Evolutionary conservation across 2,797 vertebrate species (phyloP), one percentile per base, ranked within the genome.

Genomic region (Microtus agrestis): DNA sequence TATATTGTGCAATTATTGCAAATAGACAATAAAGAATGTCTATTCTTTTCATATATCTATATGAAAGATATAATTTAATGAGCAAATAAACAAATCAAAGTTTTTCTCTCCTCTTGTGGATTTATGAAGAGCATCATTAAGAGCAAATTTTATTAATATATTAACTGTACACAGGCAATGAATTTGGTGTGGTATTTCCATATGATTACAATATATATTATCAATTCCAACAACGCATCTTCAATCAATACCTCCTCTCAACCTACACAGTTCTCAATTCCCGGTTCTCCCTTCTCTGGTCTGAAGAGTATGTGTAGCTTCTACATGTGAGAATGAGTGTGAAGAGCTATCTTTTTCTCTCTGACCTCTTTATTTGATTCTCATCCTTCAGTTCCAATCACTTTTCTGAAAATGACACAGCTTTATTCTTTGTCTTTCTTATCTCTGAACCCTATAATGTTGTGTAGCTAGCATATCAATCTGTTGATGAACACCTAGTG

Each of bases 11-110:
- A 71, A 89, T 81, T 46, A 56, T n/a, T 87, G 0, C 25, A 76
- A 95, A 31, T 43, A 78, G 0, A 77, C 73, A 37, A n/a, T 37
- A 95, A 95, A 91, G 12, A 88, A 88, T 59, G 3, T 81, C 34
- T 80, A 21, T 51, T 13, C 48, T 51, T 51, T 51, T 51, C 48
- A 51, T 51, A 51, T 51, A 19, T 6, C 40, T 27, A 46, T 9
- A n/a, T 69, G n/a, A 89, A 6, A 71, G 25, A 15, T 48, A 67
- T 17, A 92, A 78, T 27, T 74, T 63, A 95, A 69, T 46, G 19
- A 96, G 86, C 56, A 4, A 73, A 31, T 77, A 46, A 34, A 23
- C 31, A 76, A 85, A 61, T 74, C 17, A 85, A 54, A 73, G 9
- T 2, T 46, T 86, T 56, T 46, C 13, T 85, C 17, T 34, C 4